Conservation (phyloP, 2,888 invertebrate genomes). For the Xylophagus ater region DNA sequence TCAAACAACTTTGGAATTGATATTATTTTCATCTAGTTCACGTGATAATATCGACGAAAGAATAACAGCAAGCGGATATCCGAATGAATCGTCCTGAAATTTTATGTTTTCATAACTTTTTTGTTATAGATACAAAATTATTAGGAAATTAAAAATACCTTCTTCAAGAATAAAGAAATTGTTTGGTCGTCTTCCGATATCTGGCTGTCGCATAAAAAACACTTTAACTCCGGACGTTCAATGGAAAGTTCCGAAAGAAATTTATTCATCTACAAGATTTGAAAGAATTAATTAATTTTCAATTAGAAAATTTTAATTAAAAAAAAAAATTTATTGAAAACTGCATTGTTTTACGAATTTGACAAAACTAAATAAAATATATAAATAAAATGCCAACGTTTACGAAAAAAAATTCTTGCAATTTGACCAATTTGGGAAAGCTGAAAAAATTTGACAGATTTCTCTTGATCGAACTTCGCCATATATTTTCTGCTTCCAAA, state of each 20-base stretch:
- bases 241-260: no score
- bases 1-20: conserved; percentile 49
- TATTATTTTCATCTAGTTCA: conserved; percentile 41
- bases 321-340: no score
- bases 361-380: conserved; percentile 2
- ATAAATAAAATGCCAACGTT: conserved; percentile 16
- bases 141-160: conserved; percentile 10
- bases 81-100: no score
- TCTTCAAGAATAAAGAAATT: conserved; percentile 18
- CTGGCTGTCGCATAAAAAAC: conserved; percentile 19
- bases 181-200: conserved; percentile 18
- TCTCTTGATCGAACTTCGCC: no score
- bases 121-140: conserved; percentile 3
- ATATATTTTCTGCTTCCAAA: no score
- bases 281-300: no score
- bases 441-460: conserved; percentile 12
- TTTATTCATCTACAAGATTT: no score
- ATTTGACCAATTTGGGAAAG: conserved; percentile 16
- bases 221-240: conserved; percentile 15
- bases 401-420: conserved; percentile 11
- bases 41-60: conserved; percentile 19
- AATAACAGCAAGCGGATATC: conserved; percentile 16
- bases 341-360: neutral
- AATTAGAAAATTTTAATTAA: no score
- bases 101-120: conserved; percentile 15